Evolutionary conservation across 1,140 invertebrate species (phyloP).

Genomic region (Leptopilina boulardi): DNA sequence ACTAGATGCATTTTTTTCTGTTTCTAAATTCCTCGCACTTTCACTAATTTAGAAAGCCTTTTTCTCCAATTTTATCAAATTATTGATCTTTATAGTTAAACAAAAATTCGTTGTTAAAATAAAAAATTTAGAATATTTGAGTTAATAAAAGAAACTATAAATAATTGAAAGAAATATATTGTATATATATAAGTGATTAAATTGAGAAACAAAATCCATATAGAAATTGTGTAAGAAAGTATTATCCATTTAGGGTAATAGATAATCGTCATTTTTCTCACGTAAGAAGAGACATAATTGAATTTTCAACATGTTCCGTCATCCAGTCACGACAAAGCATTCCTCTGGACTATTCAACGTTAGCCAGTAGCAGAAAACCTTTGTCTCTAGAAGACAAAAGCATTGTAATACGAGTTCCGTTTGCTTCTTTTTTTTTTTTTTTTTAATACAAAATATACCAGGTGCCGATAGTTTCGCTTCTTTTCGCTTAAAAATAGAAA

Average conservation of each 20-base stretch:
- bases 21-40: not conserved
- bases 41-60: slow-evolving; percentile 2
- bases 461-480: not conserved
- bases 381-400: slow-evolving; percentile 26
- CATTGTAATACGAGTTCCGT: slow-evolving; percentile 22
- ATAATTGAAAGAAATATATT: too few species aligned
- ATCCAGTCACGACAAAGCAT: slow-evolving; percentile 31
- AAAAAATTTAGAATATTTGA: too few species aligned
- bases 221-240: slow-evolving; percentile 7
- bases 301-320: slow-evolving; percentile 26
- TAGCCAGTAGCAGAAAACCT: slow-evolving; percentile 27
- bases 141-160: too few species aligned
- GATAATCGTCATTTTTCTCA: slow-evolving; percentile 2
- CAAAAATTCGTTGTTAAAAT: too few species aligned
- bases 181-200: too few species aligned
- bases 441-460: not conserved
- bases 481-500: not conserved
- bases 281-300: slow-evolving; percentile 9
- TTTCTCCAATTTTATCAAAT: too few species aligned
- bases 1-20: not conserved
- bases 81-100: too few species aligned
- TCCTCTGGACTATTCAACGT: slow-evolving; percentile 23
- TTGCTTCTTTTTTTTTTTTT: not conserved
- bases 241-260: not conserved
- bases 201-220: not conserved